Conservation (phyloP, 2,888 invertebrate species). For the Rhaphigaster nebulosa region DNA sequence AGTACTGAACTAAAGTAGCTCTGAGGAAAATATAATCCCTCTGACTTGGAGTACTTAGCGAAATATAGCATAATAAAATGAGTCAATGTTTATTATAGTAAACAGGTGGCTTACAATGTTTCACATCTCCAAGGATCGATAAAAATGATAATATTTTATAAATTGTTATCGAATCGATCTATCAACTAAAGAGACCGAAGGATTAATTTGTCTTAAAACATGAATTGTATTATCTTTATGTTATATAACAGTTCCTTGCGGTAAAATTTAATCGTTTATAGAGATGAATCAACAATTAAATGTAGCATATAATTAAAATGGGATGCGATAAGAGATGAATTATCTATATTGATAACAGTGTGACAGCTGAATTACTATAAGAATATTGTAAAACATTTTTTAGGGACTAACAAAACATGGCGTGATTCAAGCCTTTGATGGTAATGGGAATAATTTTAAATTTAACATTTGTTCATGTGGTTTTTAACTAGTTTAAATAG, state of each 20-base stretch:
- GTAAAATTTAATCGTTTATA: neutral
- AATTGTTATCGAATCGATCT: neutral
- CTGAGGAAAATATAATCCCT: too few relatives aligned
- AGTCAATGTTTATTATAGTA: neutral
- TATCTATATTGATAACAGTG: conserved; percentile 7
- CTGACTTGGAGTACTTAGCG: neutral
- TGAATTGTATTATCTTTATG: neutral
- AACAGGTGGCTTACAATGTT: neutral
- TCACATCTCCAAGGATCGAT: neutral
- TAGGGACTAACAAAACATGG: neutral
- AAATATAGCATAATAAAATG: too few relatives aligned
- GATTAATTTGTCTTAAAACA: conserved; percentile 37
- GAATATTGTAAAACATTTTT: conserved; percentile 23
- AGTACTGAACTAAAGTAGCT: too few relatives aligned
- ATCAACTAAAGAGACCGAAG: neutral
- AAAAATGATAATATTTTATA: neutral
- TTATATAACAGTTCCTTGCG: neutral
- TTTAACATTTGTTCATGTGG: too few relatives aligned
- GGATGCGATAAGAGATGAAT: conserved; percentile 31
- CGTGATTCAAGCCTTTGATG: too few relatives aligned
- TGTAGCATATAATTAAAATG: conserved; percentile 47
- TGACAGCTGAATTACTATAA: conserved; percentile 7
- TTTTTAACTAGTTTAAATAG: too few relatives aligned
- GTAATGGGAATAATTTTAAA: too few relatives aligned
- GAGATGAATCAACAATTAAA: conserved; percentile 42